Evolutionary conservation across 2,888 invertebrate species (phyloP).

Genomic region (Ephialtes manifestator): DNA sequence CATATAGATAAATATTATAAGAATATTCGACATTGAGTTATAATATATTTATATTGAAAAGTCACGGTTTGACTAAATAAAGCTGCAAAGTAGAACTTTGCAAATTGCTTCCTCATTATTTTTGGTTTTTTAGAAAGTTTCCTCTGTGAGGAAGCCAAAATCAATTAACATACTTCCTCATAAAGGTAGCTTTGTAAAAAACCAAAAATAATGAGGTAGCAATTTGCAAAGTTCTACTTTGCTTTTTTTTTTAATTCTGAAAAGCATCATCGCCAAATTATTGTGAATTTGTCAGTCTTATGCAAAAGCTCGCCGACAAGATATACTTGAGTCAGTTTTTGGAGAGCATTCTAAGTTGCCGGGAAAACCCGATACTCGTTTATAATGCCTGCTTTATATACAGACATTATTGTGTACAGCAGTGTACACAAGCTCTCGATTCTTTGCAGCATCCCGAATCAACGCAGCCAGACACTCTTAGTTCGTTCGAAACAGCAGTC

Average conservation of each 20-base stretch:
- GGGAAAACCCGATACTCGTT: constrained; percentile 64
- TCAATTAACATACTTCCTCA: too few species aligned
- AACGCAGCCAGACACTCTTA: constrained; percentile 58
- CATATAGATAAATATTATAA: too few species aligned
- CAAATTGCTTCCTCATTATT: too few species aligned
- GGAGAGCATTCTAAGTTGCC: constrained; percentile 47
- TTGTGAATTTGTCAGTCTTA: background rate
- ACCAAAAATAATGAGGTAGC: too few species aligned
- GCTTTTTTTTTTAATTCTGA: background rate
- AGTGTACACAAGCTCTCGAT: constrained; percentile 53
- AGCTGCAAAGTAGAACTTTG: too few species aligned
- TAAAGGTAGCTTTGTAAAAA: too few species aligned
- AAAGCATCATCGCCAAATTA: background rate
- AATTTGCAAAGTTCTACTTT: too few species aligned
- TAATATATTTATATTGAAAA: too few species aligned
- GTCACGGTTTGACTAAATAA: too few species aligned
- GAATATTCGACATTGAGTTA: too few species aligned
- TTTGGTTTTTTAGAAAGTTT: too few species aligned
- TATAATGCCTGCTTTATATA: constrained; percentile 17
- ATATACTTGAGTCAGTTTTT: constrained; percentile 35
- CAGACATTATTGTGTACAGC: constrained; percentile 8
- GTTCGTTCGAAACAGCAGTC: constrained; percentile 70
- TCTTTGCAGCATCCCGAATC: constrained; percentile 63
- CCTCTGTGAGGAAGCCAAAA: too few species aligned
- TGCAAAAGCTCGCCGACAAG: background rate